These are phyloP conservation scores for Lepidurus couesii DNA, from an alignment of 1,140 invertebrate genomes.

Conservation along the genomic window DNA sequence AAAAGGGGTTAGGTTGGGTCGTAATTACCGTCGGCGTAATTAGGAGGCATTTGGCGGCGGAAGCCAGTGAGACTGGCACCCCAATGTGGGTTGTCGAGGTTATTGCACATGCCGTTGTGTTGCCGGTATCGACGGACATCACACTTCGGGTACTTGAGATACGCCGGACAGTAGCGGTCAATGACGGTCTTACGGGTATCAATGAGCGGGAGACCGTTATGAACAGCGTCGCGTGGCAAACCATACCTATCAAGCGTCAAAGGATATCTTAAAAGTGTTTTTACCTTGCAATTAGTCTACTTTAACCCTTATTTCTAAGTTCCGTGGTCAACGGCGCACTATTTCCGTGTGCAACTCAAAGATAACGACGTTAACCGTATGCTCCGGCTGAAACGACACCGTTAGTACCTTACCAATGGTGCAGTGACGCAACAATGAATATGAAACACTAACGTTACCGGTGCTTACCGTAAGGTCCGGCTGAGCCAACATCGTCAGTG, in stretches of 20 bases:
- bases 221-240: constrained; percentile 42
- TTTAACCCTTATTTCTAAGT: too few species aligned
- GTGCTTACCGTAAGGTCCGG: too few species aligned
- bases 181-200: constrained; percentile 46
- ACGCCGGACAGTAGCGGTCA: constrained; percentile 45
- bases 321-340: too few species aligned
- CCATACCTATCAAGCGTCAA: constrained; percentile 40
- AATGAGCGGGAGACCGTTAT: constrained; percentile 45
- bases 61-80: constrained; percentile 45
- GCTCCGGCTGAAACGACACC: too few species aligned
- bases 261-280: neutral
- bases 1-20: neutral
- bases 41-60: constrained; percentile 56
- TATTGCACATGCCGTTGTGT: constrained; percentile 52
- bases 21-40: constrained; percentile 56
- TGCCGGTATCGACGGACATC: constrained; percentile 45
- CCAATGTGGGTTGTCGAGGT: constrained; percentile 48
- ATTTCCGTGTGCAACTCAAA: too few species aligned
- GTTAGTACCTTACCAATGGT: too few species aligned
- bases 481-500: too few species aligned
- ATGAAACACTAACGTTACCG: too few species aligned
- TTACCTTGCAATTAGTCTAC: neutral
- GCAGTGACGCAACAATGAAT: too few species aligned
- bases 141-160: constrained; percentile 44
- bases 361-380: too few species aligned